Evolutionary conservation across 92 coral and sea anemone species (phyloP).

Genomic region (Parazoanthus swiftii): DNA sequence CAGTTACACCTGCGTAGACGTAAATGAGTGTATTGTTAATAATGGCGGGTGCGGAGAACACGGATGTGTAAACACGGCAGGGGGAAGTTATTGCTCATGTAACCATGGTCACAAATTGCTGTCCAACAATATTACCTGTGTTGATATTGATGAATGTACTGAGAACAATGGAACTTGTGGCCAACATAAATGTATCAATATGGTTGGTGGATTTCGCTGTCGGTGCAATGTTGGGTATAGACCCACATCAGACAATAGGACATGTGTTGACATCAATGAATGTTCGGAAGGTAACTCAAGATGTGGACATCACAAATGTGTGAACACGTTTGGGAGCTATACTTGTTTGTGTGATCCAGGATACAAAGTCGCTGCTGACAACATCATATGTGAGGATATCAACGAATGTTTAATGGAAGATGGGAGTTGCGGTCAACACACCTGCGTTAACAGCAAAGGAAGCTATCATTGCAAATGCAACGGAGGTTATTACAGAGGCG

Average conservation of each 20-base stretch:
- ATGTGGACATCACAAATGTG: slow-evolving; percentile 31
- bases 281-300: background rate
- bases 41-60: slow-evolving; percentile 19
- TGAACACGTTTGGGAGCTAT: slow-evolving; percentile 15
- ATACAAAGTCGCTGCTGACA: background rate
- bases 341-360: slow-evolving; percentile 19
- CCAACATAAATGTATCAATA: slow-evolving; percentile 24
- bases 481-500: background rate
- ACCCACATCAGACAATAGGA: slow-evolving; percentile 11
- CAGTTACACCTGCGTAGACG: slow-evolving; percentile 37
- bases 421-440: slow-evolving; percentile 7
- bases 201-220: slow-evolving; percentile 17
- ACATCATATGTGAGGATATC: slow-evolving; percentile 27
- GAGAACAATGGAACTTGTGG: slow-evolving; percentile 7
- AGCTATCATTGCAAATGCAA: background rate
- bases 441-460: slow-evolving; percentile 23
- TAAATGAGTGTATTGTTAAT: background rate
- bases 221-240: slow-evolving; percentile 7
- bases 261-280: slow-evolving; percentile 25
- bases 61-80: slow-evolving; percentile 12
- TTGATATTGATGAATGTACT: slow-evolving; percentile 29
- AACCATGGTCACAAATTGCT: slow-evolving; percentile 23
- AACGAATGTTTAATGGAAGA: slow-evolving; percentile 13
- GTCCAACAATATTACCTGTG: slow-evolving; percentile 12
- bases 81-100: slow-evolving; percentile 33